Evolutionary conservation across 2,888 invertebrate species (phyloP).

Genomic region (Dynastes grantii): DNA sequence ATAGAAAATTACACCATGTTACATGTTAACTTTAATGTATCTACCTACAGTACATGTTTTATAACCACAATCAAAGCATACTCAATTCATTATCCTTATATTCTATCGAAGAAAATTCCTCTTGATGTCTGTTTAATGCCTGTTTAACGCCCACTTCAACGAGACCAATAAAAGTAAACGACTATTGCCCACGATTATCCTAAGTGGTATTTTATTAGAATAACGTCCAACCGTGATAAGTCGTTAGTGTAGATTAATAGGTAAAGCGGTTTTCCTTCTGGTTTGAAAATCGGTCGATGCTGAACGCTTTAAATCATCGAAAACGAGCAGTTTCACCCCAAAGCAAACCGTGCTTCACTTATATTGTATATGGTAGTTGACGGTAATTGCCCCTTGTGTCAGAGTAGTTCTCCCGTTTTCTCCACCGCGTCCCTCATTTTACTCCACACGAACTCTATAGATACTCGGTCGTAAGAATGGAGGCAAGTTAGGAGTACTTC

Average conservation of each 20-base stretch:
- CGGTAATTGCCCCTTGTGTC: background rate
- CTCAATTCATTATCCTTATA: no score
- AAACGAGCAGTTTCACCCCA: background rate
- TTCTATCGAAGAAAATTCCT: no score
- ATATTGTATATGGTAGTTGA: background rate
- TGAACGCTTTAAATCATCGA: background rate
- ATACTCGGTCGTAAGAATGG: no score
- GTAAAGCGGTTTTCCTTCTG: background rate
- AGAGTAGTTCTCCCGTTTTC: background rate
- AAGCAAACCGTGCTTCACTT: background rate
- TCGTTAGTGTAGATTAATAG: background rate
- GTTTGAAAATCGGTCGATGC: background rate
- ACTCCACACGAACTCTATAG: no score
- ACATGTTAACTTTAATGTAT: no score
- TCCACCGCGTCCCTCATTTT: no score
- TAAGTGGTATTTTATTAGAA: background rate
- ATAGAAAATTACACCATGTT: no score
- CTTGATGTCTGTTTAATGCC: background rate
- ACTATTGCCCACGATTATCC: background rate
- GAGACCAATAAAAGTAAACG: background rate
- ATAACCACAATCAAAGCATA: no score
- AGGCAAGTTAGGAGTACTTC: background rate
- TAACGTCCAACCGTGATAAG: background rate
- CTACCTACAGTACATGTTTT: no score
- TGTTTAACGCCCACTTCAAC: background rate